Evolutionary conservation across 2,797 vertebrate genomes (phyloP).

Genomic region (Manis crassicaudata): DNA sequence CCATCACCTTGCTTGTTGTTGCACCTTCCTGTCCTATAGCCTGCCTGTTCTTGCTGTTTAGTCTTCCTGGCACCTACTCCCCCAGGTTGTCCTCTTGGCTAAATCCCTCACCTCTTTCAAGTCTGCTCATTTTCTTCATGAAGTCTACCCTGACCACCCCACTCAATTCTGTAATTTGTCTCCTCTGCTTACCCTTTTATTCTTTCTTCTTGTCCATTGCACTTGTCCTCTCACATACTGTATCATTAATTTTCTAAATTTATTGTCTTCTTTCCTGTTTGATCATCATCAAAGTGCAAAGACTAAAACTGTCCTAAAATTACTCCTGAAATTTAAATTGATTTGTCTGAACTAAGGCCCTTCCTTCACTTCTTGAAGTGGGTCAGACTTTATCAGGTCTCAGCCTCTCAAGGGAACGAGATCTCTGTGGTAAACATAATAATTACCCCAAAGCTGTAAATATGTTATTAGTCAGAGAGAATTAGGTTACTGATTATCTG

Average conservation of each 20-base stretch:
- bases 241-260: neutral
- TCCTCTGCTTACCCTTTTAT: neutral
- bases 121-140: neutral
- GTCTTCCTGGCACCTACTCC: neutral
- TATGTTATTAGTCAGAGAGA: neutral
- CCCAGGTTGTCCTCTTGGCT: neutral
- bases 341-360: neutral
- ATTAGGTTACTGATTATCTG: neutral
- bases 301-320: neutral
- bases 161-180: neutral
- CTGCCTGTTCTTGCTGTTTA: neutral
- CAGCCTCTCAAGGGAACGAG: neutral
- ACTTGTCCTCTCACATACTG: neutral
- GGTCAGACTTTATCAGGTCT: neutral
- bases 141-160: neutral
- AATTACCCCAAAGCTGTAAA: neutral
- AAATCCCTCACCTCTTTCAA: neutral
- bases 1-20: neutral
- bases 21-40: neutral
- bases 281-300: neutral
- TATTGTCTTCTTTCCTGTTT: neutral
- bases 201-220: neutral
- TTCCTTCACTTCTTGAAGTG: neutral
- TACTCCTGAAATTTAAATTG: neutral
- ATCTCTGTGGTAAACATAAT: neutral